Conservation (phyloP, 2,888 invertebrate genomes). For the Elysia crispata region DNA sequence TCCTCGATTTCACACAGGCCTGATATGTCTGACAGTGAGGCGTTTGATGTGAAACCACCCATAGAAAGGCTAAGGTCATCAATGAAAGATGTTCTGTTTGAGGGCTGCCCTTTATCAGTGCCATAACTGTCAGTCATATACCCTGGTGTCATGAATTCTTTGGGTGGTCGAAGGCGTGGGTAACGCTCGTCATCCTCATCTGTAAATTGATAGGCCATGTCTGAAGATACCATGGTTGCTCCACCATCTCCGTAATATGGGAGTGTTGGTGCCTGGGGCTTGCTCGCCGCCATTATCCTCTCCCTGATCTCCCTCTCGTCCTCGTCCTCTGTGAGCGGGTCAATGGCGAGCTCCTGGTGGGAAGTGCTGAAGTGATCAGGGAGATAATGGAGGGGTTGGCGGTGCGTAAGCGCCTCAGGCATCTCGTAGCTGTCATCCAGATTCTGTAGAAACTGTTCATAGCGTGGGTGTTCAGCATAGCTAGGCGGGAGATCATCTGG, state of each 20-base stretch:
- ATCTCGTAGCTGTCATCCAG: constrained; percentile 66
- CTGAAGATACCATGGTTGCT: background rate
- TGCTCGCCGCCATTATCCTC: constrained; percentile 24
- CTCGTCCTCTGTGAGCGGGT: constrained; percentile 49
- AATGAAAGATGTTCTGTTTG: constrained; percentile 79
- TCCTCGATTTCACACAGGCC: constrained; percentile 93
- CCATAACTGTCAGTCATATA: constrained; percentile 62
- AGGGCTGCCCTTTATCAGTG: constrained; percentile 81
- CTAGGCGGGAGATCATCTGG: constrained; percentile 77
- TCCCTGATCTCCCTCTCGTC: constrained; percentile 42
- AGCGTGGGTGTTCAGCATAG: constrained; percentile 78
- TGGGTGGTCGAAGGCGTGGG: constrained; percentile 44
- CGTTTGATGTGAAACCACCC: constrained; percentile 80
- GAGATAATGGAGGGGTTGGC: constrained; percentile 90
- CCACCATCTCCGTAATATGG: background rate
- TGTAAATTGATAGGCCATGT: background rate
- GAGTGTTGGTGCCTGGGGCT: background rate
- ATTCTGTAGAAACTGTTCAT: constrained; percentile 77
- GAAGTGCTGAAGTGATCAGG: constrained; percentile 79
- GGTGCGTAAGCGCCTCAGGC: constrained; percentile 81
- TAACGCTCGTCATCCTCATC: constrained; percentile 12
- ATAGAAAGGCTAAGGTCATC: constrained; percentile 86
- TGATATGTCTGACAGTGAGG: constrained; percentile 91
- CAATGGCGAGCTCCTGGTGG: constrained; percentile 46
- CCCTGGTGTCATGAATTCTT: constrained; percentile 57